Base-by-base conservation (phyloP, 2,113 vertebrate genomes). In the Daboia siamensis region DNA sequence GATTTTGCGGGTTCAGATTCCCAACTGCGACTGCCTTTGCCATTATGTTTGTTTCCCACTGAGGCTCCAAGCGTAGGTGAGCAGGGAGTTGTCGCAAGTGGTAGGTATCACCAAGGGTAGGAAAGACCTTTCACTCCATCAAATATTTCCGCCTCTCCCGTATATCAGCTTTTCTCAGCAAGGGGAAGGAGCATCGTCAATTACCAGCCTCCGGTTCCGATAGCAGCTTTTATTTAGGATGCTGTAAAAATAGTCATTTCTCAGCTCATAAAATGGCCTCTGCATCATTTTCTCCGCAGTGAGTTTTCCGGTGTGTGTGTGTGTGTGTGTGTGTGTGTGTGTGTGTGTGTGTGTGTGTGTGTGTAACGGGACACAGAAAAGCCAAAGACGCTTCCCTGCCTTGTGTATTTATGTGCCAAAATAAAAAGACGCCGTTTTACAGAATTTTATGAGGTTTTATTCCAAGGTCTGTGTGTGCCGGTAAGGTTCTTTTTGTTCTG, bases 141-240 rank as follows among this genome's bases (percentile, higher is more conserved):
- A 24, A 46, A 39, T 44, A 56, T 89, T 80, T 90, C 29, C 69
- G 94, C 86, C 17, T 33, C 13, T 21, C 61, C 56, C 6, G 0
- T 59, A 3, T 59, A 20, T 84, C 26, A 5, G 51, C 26, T 90
- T 80, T 90, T 92, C 87, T 61, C 54, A 59, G 74, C 26, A 48
- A 86, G 92, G 93, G 64, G 84, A 87, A 84, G 93, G 23, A 92
- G 89, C 92, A 90, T 92, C 93, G 95, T 95, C 94, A 94, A 95
- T 96, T 97, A 96, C 97, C 97, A 97, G 96, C 91, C 92, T 95
- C 84, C 39, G 94, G 93, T 90, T 96, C 86, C 5, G 95, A 97
- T 94, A 96, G 95, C 92, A 96, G 96, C 95, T 96, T 98, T 98
- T 97, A 97, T 97, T 97, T 97, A 97, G 96, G 95, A 94, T 57